Evolutionary conservation across 2,113 vertebrate species (phyloP).

Genomic region (rat (Rattus norvegicus)): DNA sequence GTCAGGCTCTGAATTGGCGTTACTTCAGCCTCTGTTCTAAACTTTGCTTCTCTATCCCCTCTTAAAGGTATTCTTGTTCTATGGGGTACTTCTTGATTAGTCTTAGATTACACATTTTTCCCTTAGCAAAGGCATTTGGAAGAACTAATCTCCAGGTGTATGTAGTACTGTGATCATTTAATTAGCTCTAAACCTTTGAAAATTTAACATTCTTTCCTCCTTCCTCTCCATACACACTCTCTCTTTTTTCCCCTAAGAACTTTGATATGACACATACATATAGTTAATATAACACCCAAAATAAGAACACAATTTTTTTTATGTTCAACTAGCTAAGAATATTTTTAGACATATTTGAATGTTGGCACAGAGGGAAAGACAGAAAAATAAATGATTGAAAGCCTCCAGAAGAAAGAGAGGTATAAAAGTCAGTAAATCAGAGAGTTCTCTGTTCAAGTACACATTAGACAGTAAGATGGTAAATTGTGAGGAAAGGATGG

Average conservation of each 20-base stretch:
- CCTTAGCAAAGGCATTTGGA: not conserved
- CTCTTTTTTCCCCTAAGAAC: not conserved
- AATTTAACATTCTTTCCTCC: not conserved
- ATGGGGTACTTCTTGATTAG: not conserved
- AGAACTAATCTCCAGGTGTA: not conserved
- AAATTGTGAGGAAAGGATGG: too few relatives aligned
- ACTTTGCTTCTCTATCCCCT: too few relatives aligned
- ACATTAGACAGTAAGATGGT: not conserved
- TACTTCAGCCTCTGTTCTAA: too few relatives aligned
- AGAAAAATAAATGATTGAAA: not conserved
- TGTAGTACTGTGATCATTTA: not conserved
- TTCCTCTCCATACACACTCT: not conserved
- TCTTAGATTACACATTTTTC: not conserved
- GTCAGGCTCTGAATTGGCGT: too few relatives aligned
- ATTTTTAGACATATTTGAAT: not conserved
- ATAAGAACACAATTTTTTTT: constrained; percentile 25
- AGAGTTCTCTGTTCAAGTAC: not conserved
- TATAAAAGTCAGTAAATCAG: not conserved
- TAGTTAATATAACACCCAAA: constrained; percentile 29
- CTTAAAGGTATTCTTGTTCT: not conserved
- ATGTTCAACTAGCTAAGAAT: not conserved
- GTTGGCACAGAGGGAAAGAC: not conserved
- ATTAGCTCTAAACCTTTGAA: not conserved
- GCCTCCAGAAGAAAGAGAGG: not conserved
- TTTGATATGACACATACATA: not conserved